A percentile compares a stretch with the other conserved stretches of the same genome.
Conservation (phyloP, 92 coral and sea anemone genomes). For the Umimayanthus kanabou region DNA sequence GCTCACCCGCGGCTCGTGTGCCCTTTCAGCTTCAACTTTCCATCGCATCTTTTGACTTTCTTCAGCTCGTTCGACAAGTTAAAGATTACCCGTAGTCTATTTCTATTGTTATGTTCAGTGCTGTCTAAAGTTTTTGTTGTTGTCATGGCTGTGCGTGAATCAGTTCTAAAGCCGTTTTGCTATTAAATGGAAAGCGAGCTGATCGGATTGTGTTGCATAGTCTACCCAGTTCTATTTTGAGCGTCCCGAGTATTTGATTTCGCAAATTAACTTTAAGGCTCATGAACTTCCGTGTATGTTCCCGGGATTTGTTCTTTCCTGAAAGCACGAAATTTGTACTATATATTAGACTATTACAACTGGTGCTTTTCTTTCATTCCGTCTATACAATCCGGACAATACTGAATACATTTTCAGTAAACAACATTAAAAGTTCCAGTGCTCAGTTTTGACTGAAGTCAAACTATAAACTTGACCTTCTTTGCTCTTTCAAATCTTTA, state of each 20-base stretch:
- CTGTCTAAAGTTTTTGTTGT: background rate
- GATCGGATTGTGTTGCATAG: background rate
- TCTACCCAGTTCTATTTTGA: background rate
- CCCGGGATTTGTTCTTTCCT: too few relatives aligned
- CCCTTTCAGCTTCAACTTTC: background rate
- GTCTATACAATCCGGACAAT: background rate
- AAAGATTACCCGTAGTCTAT: background rate
- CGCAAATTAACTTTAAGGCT: background rate
- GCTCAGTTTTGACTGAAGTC: background rate
- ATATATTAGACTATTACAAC: background rate
- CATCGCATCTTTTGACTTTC: background rate
- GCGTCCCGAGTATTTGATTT: background rate
- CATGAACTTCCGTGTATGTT: too few relatives aligned
- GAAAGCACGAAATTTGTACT: background rate
- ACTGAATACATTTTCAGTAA: background rate
- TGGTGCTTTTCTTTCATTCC: background rate
- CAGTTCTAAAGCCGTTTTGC: background rate
- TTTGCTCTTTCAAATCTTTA: background rate
- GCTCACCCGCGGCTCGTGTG: too few relatives aligned
- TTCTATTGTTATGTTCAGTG: background rate
- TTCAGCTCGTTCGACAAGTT: background rate
- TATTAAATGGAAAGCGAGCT: background rate
- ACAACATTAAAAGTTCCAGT: too few relatives aligned
- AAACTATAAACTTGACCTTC: background rate
- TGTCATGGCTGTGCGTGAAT: background rate